A percentile compares a stretch with the other conserved stretches of the same genome.
Evolutionary conservation across 2,113 vertebrate genomes (phyloP).

Genomic region (Neotoma lepida): DNA sequence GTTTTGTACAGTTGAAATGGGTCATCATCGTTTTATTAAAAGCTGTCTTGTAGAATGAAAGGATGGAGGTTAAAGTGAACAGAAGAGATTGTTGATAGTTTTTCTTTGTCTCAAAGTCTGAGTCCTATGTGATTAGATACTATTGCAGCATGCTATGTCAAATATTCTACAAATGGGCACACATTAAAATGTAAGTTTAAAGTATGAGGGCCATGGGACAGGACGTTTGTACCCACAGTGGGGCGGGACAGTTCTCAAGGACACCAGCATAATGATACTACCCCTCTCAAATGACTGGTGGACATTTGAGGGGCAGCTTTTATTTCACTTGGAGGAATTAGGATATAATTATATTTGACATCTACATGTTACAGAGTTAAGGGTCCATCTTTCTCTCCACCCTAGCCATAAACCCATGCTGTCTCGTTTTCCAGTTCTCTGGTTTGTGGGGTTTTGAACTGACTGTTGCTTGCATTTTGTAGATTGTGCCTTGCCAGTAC

Average conservation of each 20-base stretch:
- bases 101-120: not conserved
- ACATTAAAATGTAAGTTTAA: not conserved
- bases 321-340: not conserved
- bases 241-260: not conserved
- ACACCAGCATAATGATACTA: not conserved
- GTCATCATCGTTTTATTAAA: not conserved
- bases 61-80: not conserved
- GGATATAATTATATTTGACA: not conserved
- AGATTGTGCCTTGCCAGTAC: conserved; percentile 98
- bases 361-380: not conserved
- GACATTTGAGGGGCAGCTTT: not conserved
- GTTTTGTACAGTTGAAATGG: not conserved
- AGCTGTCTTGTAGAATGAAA: conserved; percentile 5
- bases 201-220: not conserved
- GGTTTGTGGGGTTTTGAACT: not conserved
- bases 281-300: not conserved
- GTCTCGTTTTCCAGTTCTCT: not conserved
- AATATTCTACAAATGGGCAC: not conserved
- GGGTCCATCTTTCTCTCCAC: not conserved
- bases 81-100: not conserved
- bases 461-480: not conserved
- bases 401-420: not conserved
- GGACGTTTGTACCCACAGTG: not conserved
- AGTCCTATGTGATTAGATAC: not conserved
- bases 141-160: not conserved